A percentile compares a stretch with the other conserved stretches of the same genome.
Conservation (phyloP, 2,113 vertebrate genomes). For the Ceuthmochares aereus region DNA sequence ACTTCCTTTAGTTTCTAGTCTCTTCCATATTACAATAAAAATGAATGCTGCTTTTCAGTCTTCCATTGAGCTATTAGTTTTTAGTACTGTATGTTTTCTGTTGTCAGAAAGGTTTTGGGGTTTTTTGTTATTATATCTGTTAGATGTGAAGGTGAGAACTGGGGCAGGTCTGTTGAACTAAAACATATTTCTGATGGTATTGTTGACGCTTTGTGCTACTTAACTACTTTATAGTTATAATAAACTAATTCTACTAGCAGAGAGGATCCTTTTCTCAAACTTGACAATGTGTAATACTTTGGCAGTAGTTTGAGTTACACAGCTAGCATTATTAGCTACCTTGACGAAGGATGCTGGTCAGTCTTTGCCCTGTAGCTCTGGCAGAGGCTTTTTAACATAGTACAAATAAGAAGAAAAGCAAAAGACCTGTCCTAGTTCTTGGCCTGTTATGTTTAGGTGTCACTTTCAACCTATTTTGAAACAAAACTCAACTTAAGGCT, state of each 20-base stretch:
- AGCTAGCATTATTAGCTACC: not conserved
- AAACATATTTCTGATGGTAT: not conserved
- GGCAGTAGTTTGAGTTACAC: not conserved
- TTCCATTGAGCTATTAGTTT: constrained; percentile 80
- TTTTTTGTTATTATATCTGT: constrained; percentile 60
- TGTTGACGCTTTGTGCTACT: constrained; percentile 3
- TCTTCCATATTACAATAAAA: constrained; percentile 78
- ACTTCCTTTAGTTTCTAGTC: constrained; percentile 77
- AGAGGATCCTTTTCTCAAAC: not conserved
- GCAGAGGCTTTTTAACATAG: not conserved
- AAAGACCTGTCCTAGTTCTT: constrained; percentile 61
- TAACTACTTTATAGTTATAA: not conserved
- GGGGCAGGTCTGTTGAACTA: constrained; percentile 56
- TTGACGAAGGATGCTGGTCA: not conserved
- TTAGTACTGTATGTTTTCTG: constrained; percentile 77
- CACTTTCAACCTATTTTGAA: constrained; percentile 54
- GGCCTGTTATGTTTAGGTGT: constrained; percentile 42
- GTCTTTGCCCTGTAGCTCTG: constrained; percentile 6
- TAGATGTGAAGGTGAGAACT: constrained; percentile 62
- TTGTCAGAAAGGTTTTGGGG: not conserved
- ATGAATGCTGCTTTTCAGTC: constrained; percentile 78
- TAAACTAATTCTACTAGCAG: not conserved
- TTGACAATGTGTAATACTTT: not conserved
- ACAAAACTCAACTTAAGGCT: constrained; percentile 62
- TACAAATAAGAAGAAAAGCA: not conserved